These are phyloP conservation scores for Hepsetus odoe DNA, from an alignment of 2,113 vertebrate species.

Conservation along the genomic window DNA sequence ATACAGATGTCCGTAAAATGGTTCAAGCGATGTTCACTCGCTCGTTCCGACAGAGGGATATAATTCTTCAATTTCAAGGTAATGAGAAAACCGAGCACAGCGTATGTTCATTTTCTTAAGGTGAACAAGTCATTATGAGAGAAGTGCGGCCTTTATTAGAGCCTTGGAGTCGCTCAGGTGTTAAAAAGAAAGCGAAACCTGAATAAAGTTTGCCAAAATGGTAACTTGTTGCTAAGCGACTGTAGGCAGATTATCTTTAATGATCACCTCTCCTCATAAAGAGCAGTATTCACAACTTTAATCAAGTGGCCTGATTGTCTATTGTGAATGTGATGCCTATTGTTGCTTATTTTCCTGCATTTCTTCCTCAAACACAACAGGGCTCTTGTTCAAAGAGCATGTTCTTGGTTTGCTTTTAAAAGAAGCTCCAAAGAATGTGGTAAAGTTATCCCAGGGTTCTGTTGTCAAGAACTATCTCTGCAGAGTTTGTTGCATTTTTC, in stretches of 20 bases:
- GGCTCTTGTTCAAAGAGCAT: not conserved
- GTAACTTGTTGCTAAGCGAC: conserved; percentile 1
- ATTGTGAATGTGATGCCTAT: not conserved
- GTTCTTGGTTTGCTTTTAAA: not conserved
- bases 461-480: not conserved
- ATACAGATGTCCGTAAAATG: conserved; percentile 73
- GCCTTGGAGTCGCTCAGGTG: conserved; percentile 8
- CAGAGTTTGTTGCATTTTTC: not conserved
- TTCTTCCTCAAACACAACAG: not conserved
- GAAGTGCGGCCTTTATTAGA: conserved; percentile 6
- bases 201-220: not conserved
- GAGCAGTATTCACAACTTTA: not conserved
- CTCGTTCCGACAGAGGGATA: conserved; percentile 53
- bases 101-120: conserved; percentile 41
- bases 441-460: not conserved
- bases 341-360: not conserved
- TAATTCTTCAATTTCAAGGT: conserved; percentile 55
- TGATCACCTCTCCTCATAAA: not conserved
- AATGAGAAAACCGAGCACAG: conserved; percentile 55
- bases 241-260: not conserved
- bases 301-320: not conserved
- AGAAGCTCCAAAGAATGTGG: not conserved
- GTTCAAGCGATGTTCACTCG: conserved; percentile 60
- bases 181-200: not conserved
- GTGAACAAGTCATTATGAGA: conserved; percentile 28